Evolutionary conservation across 2,113 vertebrate genomes (phyloP).

Genomic region (Cettia cetti): DNA sequence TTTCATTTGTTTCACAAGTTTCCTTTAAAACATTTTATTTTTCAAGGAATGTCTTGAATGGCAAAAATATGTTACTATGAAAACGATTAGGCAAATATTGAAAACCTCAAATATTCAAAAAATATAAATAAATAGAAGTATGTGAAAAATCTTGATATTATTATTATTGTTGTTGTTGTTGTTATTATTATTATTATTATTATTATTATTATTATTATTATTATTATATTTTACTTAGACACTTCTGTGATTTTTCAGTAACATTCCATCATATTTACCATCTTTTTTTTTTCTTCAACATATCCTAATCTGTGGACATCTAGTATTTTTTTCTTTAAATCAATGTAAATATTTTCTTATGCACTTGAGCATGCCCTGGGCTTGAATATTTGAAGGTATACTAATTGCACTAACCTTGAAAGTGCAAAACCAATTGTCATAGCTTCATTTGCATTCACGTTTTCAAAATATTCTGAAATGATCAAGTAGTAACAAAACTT

Average conservation of each 20-base stretch:
- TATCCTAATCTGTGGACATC: accelerated
- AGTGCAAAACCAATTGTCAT: background rate
- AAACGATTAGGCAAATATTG: background rate
- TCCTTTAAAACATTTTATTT: background rate
- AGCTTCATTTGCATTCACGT: background rate
- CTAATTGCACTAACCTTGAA: background rate
- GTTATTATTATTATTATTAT: background rate
- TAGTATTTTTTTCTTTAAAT: background rate
- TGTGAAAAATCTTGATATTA: background rate
- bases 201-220: background rate
- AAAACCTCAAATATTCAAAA: background rate
- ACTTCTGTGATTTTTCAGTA: background rate
- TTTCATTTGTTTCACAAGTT: background rate
- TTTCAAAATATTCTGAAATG: background rate
- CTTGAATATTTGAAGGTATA: background rate
- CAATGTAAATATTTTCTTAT: background rate
- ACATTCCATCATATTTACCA: background rate
- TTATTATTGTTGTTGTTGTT: too few species aligned
- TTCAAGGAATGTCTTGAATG: background rate
- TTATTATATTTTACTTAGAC: background rate
- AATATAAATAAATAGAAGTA: background rate
- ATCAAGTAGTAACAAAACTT: background rate
- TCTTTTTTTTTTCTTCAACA: background rate
- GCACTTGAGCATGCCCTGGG: background rate
- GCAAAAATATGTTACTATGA: background rate